Evolutionary conservation across 2,888 invertebrate species (phyloP).

Genomic region (Zelleria hepariella): DNA sequence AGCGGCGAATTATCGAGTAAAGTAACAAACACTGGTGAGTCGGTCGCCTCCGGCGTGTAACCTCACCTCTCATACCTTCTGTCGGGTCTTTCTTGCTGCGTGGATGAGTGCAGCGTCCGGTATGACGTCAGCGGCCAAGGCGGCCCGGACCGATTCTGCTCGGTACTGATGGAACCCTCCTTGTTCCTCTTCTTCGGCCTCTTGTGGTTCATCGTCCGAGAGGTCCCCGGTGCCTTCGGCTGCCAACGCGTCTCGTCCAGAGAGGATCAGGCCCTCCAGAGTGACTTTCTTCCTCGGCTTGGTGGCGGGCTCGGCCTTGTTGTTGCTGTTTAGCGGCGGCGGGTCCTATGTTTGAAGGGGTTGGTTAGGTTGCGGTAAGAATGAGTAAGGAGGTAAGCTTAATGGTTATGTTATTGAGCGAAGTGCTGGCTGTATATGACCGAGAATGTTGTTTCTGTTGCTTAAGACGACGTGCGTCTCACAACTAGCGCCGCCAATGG

Average conservation of each 20-base stretch:
- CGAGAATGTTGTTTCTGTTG: too few species aligned
- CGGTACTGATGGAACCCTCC: slow-evolving; percentile 64
- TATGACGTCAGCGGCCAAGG: slow-evolving; percentile 76
- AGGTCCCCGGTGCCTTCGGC: slow-evolving; percentile 79
- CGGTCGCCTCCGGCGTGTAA: slow-evolving; percentile 54
- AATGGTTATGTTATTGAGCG: neutral
- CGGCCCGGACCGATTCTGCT: slow-evolving; percentile 81
- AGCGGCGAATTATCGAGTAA: neutral
- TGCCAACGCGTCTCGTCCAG: slow-evolving; percentile 86
- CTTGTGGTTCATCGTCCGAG: slow-evolving; percentile 67
- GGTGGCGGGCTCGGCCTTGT: slow-evolving; percentile 19
- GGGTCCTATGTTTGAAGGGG: slow-evolving; percentile 9
- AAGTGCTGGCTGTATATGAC: neutral
- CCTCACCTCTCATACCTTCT: slow-evolving; percentile 86
- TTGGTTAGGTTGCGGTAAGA: neutral
- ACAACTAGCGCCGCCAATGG: too few species aligned
- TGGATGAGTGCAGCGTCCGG: slow-evolving; percentile 99
- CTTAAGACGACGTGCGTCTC: too few species aligned
- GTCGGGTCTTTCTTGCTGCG: slow-evolving; percentile 94
- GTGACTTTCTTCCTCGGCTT: slow-evolving; percentile 49
- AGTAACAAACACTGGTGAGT: neutral
- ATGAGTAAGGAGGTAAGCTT: neutral
- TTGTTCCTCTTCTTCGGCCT: slow-evolving; percentile 38
- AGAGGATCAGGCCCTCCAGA: slow-evolving; percentile 76
- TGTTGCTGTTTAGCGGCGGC: slow-evolving; percentile 15